Percentiles rank a stretch among this genome's conserved stretches.
phyloP scores from a whole-genome alignment of 2,797 vertebrate species.

The Hapalemur alaotrensis region DNA sequence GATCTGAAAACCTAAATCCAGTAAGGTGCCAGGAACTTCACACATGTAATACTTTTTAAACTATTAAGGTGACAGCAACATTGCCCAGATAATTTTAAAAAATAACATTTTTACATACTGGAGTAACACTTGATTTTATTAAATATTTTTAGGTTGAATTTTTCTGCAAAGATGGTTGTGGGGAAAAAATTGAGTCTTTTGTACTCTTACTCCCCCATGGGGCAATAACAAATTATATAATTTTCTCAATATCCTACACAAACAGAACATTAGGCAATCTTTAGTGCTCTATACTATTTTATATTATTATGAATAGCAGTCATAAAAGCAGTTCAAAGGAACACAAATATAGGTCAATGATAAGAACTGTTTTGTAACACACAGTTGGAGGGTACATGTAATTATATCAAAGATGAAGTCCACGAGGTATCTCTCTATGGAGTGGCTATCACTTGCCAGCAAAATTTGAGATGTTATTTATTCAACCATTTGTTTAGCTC shows the following conservation, averaged over 20 bases:
- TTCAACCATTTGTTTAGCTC: neutral
- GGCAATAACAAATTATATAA: neutral
- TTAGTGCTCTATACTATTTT: constrained; percentile 29
- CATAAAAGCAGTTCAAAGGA: constrained; percentile 55
- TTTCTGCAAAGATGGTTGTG: neutral
- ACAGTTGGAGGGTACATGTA: neutral
- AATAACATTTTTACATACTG: neutral
- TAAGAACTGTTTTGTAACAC: constrained; percentile 22
- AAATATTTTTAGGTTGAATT: constrained; percentile 8
- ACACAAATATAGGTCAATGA: constrained; percentile 15
- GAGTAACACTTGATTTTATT: constrained; percentile 23
- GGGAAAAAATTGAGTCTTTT: neutral
- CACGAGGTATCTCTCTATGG: neutral
- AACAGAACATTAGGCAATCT: neutral
- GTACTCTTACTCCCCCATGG: neutral
- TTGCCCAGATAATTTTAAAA: neutral
- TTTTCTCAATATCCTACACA: neutral
- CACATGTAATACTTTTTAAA: neutral
- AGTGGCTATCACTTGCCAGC: neutral
- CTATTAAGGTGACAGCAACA: neutral
- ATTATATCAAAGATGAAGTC: constrained; percentile 5
- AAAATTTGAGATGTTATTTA: neutral
- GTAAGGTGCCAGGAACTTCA: neutral
- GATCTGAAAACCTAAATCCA: neutral
- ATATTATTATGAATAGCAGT: neutral